Evolutionary conservation across 2,888 invertebrate species (phyloP).

Genomic region (Harmothoe impar): DNA sequence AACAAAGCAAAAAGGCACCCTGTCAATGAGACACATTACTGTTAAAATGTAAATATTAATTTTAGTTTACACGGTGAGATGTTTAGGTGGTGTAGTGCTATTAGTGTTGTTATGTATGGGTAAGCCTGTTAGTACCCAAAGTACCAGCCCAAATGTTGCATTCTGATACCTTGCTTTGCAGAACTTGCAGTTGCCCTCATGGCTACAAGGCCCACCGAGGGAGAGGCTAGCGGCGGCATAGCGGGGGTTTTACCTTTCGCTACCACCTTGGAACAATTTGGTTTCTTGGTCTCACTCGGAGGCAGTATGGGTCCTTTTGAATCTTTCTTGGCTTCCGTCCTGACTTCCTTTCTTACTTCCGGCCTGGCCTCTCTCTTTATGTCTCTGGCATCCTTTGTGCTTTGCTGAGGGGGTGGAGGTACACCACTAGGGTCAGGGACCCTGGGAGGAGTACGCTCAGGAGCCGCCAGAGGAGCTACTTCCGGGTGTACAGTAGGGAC

Average conservation of each 20-base stretch:
- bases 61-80: too few relatives aligned
- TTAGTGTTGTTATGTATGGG: neutral
- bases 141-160: neutral
- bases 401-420: neutral
- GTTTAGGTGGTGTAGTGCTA: neutral
- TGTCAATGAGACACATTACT: too few relatives aligned
- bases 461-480: neutral
- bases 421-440: neutral
- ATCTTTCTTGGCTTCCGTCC: neutral
- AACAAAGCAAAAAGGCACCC: too few relatives aligned
- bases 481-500: too few relatives aligned
- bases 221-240: neutral
- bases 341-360: neutral
- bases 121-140: slow-evolving; percentile 24
- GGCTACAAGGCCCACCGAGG: neutral
- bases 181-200: neutral
- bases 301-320: neutral
- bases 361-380: neutral
- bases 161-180: slow-evolving; percentile 20
- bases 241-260: slow-evolving; percentile 7
- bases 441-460: neutral
- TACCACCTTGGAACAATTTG: too few relatives aligned
- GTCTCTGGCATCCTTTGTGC: neutral
- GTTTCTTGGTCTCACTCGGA: neutral
- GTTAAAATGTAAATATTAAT: too few relatives aligned